A percentile compares a stretch with the other conserved stretches of the same genome.
These are phyloP conservation scores for Galbula dea DNA, from an alignment of 2,113 vertebrate genomes.

Conservation along the genomic window DNA sequence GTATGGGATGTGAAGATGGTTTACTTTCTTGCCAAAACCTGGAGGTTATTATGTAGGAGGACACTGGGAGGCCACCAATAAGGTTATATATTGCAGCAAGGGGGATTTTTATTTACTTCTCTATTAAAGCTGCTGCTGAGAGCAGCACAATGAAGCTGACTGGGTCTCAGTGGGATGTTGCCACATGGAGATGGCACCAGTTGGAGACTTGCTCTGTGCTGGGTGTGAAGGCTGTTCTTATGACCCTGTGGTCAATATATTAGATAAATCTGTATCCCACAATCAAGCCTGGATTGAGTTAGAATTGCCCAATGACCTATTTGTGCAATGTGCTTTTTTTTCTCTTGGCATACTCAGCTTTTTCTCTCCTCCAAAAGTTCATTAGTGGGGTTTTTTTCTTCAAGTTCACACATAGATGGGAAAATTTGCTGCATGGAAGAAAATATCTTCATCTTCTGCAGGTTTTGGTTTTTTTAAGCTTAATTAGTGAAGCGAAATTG, in stretches of 20 bases:
- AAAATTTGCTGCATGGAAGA: constrained; percentile 1
- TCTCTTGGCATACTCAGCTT: neutral
- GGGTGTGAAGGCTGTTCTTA: neutral
- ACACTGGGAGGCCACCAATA: neutral
- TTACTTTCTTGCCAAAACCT: neutral
- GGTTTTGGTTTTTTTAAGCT: neutral
- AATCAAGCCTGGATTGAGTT: neutral
- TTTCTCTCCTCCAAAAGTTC: neutral
- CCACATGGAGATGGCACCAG: neutral
- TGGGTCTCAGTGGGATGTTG: neutral
- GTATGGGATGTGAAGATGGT: accelerated
- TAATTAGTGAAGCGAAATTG: constrained; percentile 26
- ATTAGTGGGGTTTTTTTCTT: neutral
- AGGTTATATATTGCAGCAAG: neutral
- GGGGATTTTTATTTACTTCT: neutral
- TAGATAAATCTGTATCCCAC: neutral
- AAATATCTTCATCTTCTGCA: neutral
- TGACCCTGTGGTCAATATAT: neutral
- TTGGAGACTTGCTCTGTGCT: neutral
- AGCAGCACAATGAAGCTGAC: neutral
- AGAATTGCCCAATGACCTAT: constrained; percentile 15
- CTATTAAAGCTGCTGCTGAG: neutral
- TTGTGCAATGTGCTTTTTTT: neutral
- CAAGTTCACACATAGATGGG: neutral
- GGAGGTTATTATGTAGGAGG: neutral